Percentiles rank a stretch among this genome's conserved stretches.
These are phyloP conservation scores for Copidosoma floridanum DNA, from an alignment of 1,140 invertebrate genomes.

Conservation along the genomic window DNA sequence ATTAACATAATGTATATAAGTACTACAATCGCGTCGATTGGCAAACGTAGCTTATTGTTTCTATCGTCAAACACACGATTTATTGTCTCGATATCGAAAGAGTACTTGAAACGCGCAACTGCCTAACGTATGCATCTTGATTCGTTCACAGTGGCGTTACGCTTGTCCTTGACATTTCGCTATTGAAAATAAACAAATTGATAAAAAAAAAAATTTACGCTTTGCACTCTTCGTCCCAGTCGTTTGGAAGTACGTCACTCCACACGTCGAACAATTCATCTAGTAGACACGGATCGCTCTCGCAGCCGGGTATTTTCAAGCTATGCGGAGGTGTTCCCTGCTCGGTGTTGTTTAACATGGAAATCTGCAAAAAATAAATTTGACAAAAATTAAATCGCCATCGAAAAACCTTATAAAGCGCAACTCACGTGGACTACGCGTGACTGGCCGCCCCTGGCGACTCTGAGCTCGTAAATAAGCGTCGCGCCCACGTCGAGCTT, in stretches of 20 bases:
- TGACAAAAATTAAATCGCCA: too few relatives aligned
- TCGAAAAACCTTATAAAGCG: too few relatives aligned
- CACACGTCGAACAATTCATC: slow-evolving; percentile 48
- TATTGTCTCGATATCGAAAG: too few relatives aligned
- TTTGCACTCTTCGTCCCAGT: slow-evolving; percentile 59
- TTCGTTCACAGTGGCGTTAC: too few relatives aligned
- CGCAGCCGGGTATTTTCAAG: slow-evolving; percentile 56
- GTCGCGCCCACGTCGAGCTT: slow-evolving; percentile 71
- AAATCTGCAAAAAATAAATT: slow-evolving; percentile 23
- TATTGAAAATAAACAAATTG: not conserved
- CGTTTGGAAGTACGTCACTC: slow-evolving; percentile 51
- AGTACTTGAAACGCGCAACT: too few relatives aligned
- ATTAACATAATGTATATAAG: too few relatives aligned
- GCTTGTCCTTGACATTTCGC: too few relatives aligned
- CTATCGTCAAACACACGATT: too few relatives aligned
- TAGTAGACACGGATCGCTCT: slow-evolving; percentile 53
- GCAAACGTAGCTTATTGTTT: too few relatives aligned
- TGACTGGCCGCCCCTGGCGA: slow-evolving; percentile 27
- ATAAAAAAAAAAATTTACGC: not conserved
- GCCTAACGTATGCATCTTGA: too few relatives aligned
- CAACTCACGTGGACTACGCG: slow-evolving; percentile 47
- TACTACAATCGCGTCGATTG: too few relatives aligned
- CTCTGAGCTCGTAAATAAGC: slow-evolving; percentile 61
- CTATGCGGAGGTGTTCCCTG: slow-evolving; percentile 1
- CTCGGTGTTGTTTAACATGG: slow-evolving; percentile 38